Base-by-base conservation (phyloP, 2,888 invertebrate species). In the Andrena minutula region DNA sequence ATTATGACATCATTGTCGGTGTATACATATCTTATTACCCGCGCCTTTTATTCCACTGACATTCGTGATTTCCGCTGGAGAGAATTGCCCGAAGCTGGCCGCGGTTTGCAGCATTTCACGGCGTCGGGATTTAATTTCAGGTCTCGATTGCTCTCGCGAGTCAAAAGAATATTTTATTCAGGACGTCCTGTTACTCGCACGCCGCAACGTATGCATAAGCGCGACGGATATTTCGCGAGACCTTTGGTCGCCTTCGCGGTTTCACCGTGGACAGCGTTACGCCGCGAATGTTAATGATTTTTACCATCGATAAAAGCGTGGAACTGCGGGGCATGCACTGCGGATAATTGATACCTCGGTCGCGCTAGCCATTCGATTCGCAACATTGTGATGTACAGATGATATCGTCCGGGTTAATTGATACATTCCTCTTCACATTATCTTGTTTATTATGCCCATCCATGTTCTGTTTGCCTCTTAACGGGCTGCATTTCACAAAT, bases 61-160 rank as follows among this genome's bases (percentile, higher is more conserved):
- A 41, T 64, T 81, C 61, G 56, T 58, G 47, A 77, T 72, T 73
- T 73, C 63, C 30, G 60, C n/a, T 28, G 35, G 63, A 49, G 72
- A 64, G 64, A 63, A 58, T 58, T 23, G 68, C 63, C 58, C 56
- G 30, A 10, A 4, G 72, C 20, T 47, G 26, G 2, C 1, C 12
- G 35, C 53, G 47, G 51, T 68, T 53, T 61, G 28, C 56, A 10
- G 51, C 53, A 51, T 66, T 66, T 71, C 49, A 32, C 58, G 64
- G 49, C 20, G 53, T 41, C 56, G 49, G 2, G 35, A 63, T 76
- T 79, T 76, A 71, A 79, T 79, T 51, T 66, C 79, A 49, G 51
- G 66, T 79, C 66, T 51, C 68, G 63, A 69, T 78, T 80, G 72
- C 80, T 49, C 23, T 1, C 77, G 32, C 28, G 0, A 41, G 58